A percentile compares a stretch with the other conserved stretches of the same genome.
Conservation (phyloP, 2,113 vertebrate species). For the Dromiciops gliroides region DNA sequence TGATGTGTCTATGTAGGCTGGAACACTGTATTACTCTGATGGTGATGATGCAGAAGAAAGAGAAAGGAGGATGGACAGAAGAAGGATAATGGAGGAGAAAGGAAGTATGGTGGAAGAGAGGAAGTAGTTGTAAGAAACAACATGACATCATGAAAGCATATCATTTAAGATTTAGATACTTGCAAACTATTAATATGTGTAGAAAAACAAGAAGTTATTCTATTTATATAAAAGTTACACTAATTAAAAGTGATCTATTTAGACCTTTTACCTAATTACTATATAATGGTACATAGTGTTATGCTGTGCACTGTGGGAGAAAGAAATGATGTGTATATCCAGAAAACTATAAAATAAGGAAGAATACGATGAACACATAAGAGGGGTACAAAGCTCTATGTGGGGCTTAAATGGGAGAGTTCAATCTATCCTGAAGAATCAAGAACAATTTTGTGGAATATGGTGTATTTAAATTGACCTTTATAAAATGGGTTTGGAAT, state of each 20-base stretch:
- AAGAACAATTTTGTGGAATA: not conserved
- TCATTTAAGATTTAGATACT: not conserved
- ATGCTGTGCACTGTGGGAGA: not conserved
- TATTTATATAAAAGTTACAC: not conserved
- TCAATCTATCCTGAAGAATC: not conserved
- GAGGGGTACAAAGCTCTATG: not conserved
- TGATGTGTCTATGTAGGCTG: not conserved
- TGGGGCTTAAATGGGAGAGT: not conserved
- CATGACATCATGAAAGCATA: not conserved
- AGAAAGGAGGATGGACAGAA: not conserved
- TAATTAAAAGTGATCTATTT: not conserved
- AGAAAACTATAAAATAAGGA: not conserved
- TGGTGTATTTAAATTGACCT: not conserved
- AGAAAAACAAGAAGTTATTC: not conserved
- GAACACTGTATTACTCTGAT: not conserved
- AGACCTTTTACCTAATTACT: not conserved
- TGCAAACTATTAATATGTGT: not conserved
- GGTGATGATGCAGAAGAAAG: not conserved
- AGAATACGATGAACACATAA: not conserved
- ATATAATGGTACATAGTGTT: not conserved
- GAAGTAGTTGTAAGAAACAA: not conserved
- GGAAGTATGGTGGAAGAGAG: not conserved
- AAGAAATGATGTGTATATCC: not conserved
- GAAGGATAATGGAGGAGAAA: not conserved
- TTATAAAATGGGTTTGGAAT: not conserved